Conservation (phyloP, 2,797 vertebrate species). For the Gobio occitaniae region DNA sequence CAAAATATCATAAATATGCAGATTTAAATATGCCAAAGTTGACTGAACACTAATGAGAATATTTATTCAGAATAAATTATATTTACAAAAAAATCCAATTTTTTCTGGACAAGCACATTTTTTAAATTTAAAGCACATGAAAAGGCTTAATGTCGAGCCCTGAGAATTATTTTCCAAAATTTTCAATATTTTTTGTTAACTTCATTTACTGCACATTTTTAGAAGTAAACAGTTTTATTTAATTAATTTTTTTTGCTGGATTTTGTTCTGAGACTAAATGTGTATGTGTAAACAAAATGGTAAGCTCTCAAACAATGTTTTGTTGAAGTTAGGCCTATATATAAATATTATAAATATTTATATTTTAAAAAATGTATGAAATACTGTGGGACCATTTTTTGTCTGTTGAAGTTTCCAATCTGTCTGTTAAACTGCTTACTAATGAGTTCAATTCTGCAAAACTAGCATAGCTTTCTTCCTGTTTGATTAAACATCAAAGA, state of each 20-base stretch:
- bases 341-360: not conserved
- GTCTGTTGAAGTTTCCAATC: slow-evolving; percentile 6
- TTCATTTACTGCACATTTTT: not conserved
- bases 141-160: too few relatives aligned
- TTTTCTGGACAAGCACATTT: too few relatives aligned
- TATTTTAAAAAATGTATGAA: not conserved
- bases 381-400: not conserved
- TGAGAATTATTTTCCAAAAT: not conserved
- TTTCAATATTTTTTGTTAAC: too few relatives aligned
- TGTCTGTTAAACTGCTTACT: slow-evolving; percentile 5
- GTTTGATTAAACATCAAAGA: slow-evolving; percentile 40
- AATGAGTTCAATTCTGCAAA: slow-evolving; percentile 13
- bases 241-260: not conserved
- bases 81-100: too few relatives aligned
- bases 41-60: too few relatives aligned
- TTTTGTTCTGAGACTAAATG: not conserved
- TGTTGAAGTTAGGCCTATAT: not conserved
- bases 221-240: not conserved
- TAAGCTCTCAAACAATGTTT: not conserved
- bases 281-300: not conserved
- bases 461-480: slow-evolving; percentile 3
- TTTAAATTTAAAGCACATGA: too few relatives aligned
- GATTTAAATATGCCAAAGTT: too few relatives aligned
- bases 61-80: too few relatives aligned
- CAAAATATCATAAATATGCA: too few relatives aligned